Base-by-base conservation (phyloP, 2,888 invertebrate species). In the Cerceris rybyensis region DNA sequence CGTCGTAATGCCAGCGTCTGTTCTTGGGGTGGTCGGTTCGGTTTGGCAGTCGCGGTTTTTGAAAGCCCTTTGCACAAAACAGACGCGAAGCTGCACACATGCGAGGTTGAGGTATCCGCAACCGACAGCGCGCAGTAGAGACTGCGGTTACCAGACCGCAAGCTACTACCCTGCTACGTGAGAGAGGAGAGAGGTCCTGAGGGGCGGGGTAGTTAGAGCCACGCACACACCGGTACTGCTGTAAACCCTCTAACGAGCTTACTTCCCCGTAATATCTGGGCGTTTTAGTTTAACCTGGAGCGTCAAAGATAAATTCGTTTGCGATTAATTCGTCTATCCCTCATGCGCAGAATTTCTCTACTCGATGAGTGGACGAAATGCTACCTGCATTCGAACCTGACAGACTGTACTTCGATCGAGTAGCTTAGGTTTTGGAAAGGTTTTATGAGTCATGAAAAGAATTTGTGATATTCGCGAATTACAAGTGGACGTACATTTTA, bases 171-270 rank as follows among this genome's bases (percentile, higher is more conserved):
- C 28, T 86, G 85, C 83, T 80, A 86, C 80, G 84, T 80, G 83
- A 82, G 75, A 74, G 78, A 87, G 86, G 81, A 83, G 69, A 70
- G 64, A 65, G 65, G 70, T 74, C 64, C 43, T 61, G 55, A 65
- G 73, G 68, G 70, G 60, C 43, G 75, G 55, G 78, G 64, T 28
- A 28, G 28, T 28, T 28, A 75, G 77, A 72, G 77, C 75, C 75
- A 77, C 71, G 28, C 28, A 28, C 28, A 28, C 28, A 28, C 70
- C 84, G 81, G 83, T 84, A 82, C 86, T 83, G 82, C 83, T 87
- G 88, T 88, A 87, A 90, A 91, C 89, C 88, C 88, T 88, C 88
- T 90, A 92, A 91, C 91, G 89, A 91, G 91, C 91, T 92, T 91
- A 90, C 89, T 89, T 90, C 88, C 87, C 84, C 88, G 88, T 91